A percentile compares a stretch with the other conserved stretches of the same genome.
phyloP scores from a whole-genome alignment of 2,797 vertebrate species.

The Urocyon cinereoargenteus region DNA sequence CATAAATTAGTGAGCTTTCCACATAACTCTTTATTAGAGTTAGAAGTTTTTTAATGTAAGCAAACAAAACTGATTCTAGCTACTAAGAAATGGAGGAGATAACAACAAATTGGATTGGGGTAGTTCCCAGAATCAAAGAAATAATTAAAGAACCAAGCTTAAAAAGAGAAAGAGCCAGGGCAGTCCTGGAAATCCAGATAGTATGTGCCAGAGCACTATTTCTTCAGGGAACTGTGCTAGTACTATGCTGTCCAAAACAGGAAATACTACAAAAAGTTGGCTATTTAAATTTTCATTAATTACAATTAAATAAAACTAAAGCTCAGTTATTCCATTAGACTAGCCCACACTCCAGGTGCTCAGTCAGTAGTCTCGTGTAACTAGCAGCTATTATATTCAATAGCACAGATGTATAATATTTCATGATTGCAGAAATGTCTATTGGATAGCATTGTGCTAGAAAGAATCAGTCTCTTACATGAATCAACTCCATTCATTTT shows the following conservation, averaged over 20 bases:
- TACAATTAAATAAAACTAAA: constrained; percentile 41
- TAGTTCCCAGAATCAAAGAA: not conserved
- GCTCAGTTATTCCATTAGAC: not conserved
- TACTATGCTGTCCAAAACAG: not conserved
- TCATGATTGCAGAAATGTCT: not conserved
- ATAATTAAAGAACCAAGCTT: not conserved
- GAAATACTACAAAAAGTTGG: not conserved
- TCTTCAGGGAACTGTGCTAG: not conserved
- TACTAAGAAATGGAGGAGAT: not conserved
- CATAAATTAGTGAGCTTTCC: not conserved
- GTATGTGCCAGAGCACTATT: not conserved
- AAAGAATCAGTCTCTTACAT: not conserved
- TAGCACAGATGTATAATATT: not conserved
- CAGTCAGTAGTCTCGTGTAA: not conserved
- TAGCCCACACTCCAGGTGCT: not conserved
- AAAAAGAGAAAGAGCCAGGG: not conserved
- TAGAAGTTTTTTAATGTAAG: not conserved
- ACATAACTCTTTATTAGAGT: not conserved
- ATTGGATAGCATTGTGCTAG: not conserved
- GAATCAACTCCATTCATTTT: not conserved
- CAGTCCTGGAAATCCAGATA: not conserved
- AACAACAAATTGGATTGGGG: not conserved
- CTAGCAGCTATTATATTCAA: not conserved
- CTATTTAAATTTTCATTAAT: not conserved
- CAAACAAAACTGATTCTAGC: not conserved